Conservation (phyloP, 2,113 vertebrate genomes). For the Gallinago paraguaiae region DNA sequence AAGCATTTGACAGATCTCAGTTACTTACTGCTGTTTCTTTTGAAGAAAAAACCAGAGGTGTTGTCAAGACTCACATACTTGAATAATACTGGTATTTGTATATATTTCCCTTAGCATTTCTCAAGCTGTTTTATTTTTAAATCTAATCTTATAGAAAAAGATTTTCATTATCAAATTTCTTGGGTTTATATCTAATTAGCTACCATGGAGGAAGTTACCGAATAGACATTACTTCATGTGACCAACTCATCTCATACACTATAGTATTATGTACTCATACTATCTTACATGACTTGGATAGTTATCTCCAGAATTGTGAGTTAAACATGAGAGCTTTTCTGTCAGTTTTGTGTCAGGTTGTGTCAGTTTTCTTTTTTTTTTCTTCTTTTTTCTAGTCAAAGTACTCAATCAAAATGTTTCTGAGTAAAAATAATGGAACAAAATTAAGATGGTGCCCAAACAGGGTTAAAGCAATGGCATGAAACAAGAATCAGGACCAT, state of each 20-base stretch:
- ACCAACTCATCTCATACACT: neutral
- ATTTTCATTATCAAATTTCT: neutral
- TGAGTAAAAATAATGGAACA: neutral
- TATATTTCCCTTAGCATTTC: neutral
- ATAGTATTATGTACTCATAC: neutral
- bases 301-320: neutral
- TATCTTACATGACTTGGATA: neutral
- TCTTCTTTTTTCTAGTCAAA: neutral
- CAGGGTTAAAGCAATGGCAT: neutral
- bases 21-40: constrained; percentile 34
- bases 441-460: neutral
- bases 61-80: constrained; percentile 31
- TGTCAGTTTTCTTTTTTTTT: neutral
- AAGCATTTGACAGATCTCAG: constrained; percentile 27
- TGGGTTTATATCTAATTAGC: neutral
- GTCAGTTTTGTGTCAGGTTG: neutral
- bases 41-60: neutral
- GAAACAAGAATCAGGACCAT: neutral
- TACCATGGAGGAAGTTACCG: neutral
- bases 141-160: neutral
- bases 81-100: constrained; percentile 15
- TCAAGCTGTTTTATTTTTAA: constrained; percentile 17
- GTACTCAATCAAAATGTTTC: neutral
- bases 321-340: neutral
- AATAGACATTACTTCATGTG: neutral